These are phyloP conservation scores for Gymnothorax javanicus DNA, from an alignment of 2,797 vertebrate genomes.

Conservation along the genomic window DNA sequence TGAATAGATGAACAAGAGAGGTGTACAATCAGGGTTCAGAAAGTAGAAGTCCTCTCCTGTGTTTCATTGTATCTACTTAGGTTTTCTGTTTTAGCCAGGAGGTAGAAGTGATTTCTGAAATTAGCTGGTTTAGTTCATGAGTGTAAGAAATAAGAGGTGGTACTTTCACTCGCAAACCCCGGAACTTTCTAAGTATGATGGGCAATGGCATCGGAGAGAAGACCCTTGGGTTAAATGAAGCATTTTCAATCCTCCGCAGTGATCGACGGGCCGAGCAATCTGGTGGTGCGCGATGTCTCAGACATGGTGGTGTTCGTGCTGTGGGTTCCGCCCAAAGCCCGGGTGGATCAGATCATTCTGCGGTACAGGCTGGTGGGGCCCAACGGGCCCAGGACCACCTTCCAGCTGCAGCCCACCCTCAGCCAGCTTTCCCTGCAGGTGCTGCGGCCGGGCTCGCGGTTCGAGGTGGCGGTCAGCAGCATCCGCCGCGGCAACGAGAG, in stretches of 20 bases:
- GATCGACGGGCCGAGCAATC: constrained; percentile 90
- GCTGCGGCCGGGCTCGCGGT: constrained; percentile 85
- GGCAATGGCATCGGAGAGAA: too few relatives aligned
- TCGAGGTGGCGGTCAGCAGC: constrained; percentile 83
- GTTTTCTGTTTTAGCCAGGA: too few relatives aligned
- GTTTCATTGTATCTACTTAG: too few relatives aligned
- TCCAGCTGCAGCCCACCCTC: constrained; percentile 91
- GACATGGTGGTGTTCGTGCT: constrained; percentile 96
- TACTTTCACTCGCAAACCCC: too few relatives aligned
- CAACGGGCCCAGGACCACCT: constrained; percentile 85
- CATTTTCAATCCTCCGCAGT: constrained; percentile 64
- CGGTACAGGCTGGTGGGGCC: constrained; percentile 85
- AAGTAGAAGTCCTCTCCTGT: too few relatives aligned
- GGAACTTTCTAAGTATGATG: too few relatives aligned
- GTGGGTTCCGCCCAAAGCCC: constrained; percentile 88
- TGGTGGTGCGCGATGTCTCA: constrained; percentile 89
- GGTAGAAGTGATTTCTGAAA: too few relatives aligned
- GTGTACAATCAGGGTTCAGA: too few relatives aligned
- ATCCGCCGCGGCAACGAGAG: constrained; percentile 89
- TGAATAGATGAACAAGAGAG: too few relatives aligned
- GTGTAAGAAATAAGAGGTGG: too few relatives aligned
- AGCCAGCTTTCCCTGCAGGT: constrained; percentile 95
- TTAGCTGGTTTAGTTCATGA: too few relatives aligned
- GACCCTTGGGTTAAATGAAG: too few relatives aligned
- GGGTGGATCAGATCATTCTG: constrained; percentile 89